Conservation (phyloP, 2,888 invertebrate genomes). For the Neoitamus cyanurus region DNA sequence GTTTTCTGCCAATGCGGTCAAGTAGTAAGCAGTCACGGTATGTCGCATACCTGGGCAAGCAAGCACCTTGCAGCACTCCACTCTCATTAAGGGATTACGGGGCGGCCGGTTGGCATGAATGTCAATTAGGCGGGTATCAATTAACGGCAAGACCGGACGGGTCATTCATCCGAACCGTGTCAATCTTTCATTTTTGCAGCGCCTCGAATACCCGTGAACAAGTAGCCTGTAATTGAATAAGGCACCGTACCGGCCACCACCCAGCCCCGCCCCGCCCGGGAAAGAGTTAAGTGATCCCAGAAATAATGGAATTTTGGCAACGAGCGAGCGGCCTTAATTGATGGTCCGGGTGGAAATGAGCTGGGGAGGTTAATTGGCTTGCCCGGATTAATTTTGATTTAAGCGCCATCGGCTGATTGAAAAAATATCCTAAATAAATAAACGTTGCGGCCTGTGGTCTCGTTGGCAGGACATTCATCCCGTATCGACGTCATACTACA, state of each 20-base stretch:
- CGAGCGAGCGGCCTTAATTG: neutral
- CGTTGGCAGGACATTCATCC: neutral
- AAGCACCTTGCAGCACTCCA: neutral
- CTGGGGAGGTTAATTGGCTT: neutral
- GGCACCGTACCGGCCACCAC: neutral
- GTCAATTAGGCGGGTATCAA: neutral
- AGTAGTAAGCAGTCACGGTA: neutral
- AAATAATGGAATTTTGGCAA: conserved; percentile 27
- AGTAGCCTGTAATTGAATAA: neutral
- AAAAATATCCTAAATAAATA: neutral
- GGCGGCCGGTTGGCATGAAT: neutral
- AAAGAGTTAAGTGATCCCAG: conserved; percentile 12
- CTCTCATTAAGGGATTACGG: neutral
- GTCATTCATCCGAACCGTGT: neutral
- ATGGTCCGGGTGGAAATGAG: conserved; percentile 2
- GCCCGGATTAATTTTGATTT: conserved; percentile 15
- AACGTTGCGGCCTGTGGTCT: neutral
- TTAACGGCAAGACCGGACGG: neutral
- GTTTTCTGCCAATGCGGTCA: neutral
- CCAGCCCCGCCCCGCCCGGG: neutral
- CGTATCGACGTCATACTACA: too few relatives aligned
- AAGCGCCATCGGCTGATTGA: neutral
- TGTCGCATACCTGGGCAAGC: neutral
- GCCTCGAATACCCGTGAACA: neutral
- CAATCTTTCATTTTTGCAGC: neutral